Evolutionary conservation across 2,888 invertebrate species (phyloP), one percentile per base, ranked within the genome.

Genomic region (Oligia strigilis): DNA sequence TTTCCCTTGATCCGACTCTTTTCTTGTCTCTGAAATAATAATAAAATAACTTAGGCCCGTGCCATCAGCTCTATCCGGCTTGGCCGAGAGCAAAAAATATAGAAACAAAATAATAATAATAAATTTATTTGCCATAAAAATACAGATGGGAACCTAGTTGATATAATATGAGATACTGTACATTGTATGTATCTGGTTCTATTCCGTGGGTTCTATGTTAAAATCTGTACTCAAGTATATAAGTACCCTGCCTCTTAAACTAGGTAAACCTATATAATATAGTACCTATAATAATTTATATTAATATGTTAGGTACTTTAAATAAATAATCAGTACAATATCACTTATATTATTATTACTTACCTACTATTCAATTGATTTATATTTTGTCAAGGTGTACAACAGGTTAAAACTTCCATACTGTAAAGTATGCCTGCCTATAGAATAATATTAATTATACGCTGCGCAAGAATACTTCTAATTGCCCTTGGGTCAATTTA

Each of bases 301-400:
- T n/a, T 8, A 55, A 23, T 55, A 55, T 2, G 8, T 0, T 55
- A 55, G 23, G 23, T 8, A 4, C 4, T 64, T 9, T 17, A 67
- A 23, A 67, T 14, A 46, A 46, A 43, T 55, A 23, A 36, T 55
- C 8, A 19, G 36, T 36, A 13, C 3, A 19, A 43, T 43, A 17
- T 4, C 8, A 55, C n/a, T 43, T 36, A 36, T 71, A 74, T 36
- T 14, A 1, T 19, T 11, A 46, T 13, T 46, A 13, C 29, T 2
- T 58, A 23, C 46, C 5, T 52, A 23, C 43, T 66, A 14, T 76
- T 58, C n/a, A 46, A n/a, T 66, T 11, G 5, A 64, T 62, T 40
- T n/a, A 85, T 73, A 71, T 14, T 77, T 78, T 65, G 23, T 60
- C 77, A 87, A 87, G 82, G 86, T 81, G 46, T 83, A 67, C 52